A percentile compares a stretch with the other conserved stretches of the same genome.
Evolutionary conservation across 2,888 invertebrate genomes (phyloP).

Genomic region (Odontomyia ornata): DNA sequence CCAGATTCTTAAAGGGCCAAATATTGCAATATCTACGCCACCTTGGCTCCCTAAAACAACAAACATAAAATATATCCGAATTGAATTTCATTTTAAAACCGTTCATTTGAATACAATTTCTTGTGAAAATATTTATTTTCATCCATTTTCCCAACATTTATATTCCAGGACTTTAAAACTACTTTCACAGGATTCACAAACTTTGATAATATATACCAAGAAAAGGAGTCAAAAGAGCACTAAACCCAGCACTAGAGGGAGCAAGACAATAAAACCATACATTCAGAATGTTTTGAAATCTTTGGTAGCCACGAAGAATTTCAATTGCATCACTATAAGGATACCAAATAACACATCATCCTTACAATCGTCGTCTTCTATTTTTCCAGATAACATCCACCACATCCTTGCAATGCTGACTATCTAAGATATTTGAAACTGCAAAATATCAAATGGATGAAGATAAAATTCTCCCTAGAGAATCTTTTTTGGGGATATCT

Average conservation of each 20-base stretch:
- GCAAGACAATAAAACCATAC: neutral
- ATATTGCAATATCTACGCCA: too few relatives aligned
- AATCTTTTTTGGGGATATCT: neutral
- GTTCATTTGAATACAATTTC: too few relatives aligned
- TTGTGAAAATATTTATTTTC: too few relatives aligned
- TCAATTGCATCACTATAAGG: constrained; percentile 8
- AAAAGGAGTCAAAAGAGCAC: too few relatives aligned
- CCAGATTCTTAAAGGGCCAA: too few relatives aligned
- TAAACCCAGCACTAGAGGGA: neutral
- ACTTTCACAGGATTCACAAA: too few relatives aligned
- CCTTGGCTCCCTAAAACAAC: too few relatives aligned
- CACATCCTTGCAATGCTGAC: neutral
- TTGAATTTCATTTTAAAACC: too few relatives aligned
- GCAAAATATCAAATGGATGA: constrained; percentile 1
- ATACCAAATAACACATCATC: constrained; percentile 17
- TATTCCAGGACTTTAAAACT: too few relatives aligned
- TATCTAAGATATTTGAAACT: neutral
- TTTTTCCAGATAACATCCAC: neutral
- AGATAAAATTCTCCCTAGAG: neutral
- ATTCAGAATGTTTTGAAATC: constrained; percentile 12
- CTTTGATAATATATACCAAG: too few relatives aligned
- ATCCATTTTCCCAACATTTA: too few relatives aligned
- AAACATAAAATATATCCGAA: too few relatives aligned
- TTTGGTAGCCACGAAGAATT: constrained; percentile 24
- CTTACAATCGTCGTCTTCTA: neutral